phyloP scores from a whole-genome alignment of 2,888 invertebrate genomes.

The Heteromurus nitidus region DNA sequence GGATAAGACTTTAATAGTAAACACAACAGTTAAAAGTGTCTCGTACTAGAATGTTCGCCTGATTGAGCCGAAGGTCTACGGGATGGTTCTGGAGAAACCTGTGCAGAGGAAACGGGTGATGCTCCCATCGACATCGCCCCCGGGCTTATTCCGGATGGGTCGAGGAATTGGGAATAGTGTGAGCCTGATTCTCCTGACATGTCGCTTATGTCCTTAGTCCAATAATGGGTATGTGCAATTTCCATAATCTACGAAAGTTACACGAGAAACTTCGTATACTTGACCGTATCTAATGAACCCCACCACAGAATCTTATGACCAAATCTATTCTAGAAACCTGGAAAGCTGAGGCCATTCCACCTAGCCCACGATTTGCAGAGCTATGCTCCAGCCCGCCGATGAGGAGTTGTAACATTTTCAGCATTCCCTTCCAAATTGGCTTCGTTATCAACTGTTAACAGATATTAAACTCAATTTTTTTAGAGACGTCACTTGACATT shows the following conservation, averaged over 20 bases:
- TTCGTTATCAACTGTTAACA: constrained; percentile 88
- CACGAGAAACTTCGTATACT: too few species aligned
- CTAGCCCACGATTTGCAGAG: constrained; percentile 93
- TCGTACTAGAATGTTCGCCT: constrained; percentile 67
- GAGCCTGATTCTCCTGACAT: constrained; percentile 66
- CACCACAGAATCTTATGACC: too few species aligned
- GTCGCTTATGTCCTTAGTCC: constrained; percentile 89
- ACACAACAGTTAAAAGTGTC: too few species aligned
- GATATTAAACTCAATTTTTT: not conserved
- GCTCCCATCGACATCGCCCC: constrained; percentile 71
- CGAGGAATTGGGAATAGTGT: constrained; percentile 73
- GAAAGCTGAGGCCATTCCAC: constrained; percentile 98
- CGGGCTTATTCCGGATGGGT: constrained; percentile 72
- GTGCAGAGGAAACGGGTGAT: constrained; percentile 72
- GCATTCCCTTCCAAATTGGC: constrained; percentile 96
- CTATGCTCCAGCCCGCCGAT: constrained; percentile 93
- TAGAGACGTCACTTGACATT: too few species aligned
- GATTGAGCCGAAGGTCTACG: constrained; percentile 72
- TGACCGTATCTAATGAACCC: too few species aligned
- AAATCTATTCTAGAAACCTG: constrained; percentile 66
- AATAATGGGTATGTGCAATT: constrained; percentile 98
- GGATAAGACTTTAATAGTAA: not conserved
- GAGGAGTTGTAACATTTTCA: constrained; percentile 92
- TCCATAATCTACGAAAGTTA: constrained; percentile 89
- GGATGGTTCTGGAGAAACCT: constrained; percentile 73